Evolutionary conservation across 2,797 vertebrate genomes (phyloP).

Genomic region (Xerus rutilus): DNA sequence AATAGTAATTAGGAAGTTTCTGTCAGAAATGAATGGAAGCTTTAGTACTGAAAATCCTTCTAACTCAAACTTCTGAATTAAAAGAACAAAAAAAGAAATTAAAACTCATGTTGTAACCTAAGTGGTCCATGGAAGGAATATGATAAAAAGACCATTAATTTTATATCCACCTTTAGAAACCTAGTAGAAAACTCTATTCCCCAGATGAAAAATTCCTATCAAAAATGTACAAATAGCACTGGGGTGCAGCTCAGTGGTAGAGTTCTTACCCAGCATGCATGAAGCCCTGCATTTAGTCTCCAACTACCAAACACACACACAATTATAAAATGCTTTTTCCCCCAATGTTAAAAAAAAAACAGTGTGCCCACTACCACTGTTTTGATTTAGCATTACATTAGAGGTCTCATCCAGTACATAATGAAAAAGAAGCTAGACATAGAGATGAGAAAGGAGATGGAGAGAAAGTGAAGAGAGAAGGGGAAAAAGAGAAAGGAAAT

Average conservation of each 20-base stretch:
- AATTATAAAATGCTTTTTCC: too few species aligned
- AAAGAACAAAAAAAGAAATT: neutral
- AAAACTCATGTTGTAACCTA: neutral
- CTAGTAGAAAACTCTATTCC: neutral
- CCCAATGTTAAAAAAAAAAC: neutral
- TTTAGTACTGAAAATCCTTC: neutral
- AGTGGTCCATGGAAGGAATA: neutral
- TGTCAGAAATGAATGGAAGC: neutral
- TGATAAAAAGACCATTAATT: neutral
- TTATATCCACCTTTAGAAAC: neutral
- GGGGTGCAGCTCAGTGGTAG: neutral
- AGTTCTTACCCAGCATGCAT: neutral
- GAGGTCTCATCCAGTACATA: too few species aligned
- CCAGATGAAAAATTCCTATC: neutral
- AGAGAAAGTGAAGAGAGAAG: neutral
- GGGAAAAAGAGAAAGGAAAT: too few species aligned
- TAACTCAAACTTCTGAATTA: neutral
- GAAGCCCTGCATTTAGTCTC: neutral
- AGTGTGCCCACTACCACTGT: neutral
- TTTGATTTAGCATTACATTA: neutral
- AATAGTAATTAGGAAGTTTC: neutral
- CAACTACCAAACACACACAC: neutral
- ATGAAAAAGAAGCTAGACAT: neutral
- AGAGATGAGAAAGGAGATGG: neutral
- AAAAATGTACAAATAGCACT: neutral